Base-by-base conservation (phyloP, 2,797 vertebrate genomes). In the Labroides dimidiatus region DNA sequence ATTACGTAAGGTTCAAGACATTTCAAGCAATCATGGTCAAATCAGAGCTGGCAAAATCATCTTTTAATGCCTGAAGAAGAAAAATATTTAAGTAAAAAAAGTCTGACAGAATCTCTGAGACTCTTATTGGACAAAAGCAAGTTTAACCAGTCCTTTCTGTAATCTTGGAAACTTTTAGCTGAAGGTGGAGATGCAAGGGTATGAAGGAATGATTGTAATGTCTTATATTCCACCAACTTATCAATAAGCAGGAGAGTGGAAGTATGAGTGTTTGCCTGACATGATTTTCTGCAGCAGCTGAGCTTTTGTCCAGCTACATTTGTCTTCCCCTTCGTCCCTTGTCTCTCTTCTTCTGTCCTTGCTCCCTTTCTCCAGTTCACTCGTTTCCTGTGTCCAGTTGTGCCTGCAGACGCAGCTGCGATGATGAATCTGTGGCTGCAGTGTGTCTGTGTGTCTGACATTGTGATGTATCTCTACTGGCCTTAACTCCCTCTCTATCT, bases 361-460 rank as follows among this genome's bases (percentile, higher is more conserved):
- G 68, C 79, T 81, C 75, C 84, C 82, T 86, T 80, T 83, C 83
- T 72, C 62, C 79, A 78, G 65, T 76, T 86, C 89, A 80, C 84
- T 92, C 75, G 82, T 87, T 91, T 92, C 87, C 84, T 87, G 78
- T 85, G 88, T 89, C 91, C 91, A 87, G 82, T 90, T 85, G 86
- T 45, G 93, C 92, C 93, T 90, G 88, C 90, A 93, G 93, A 93
- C 74, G 89, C 71, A 65, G 86, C 74, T 87, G 88, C 78, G 79
- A 94, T 94, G 93, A 95, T 94, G 90, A 94, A 94, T 94, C 93
- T 94, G 83, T 94, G 93, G 92, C 92, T 91, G 90, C 92, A 89
- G 92, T 88, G 89, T 91, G 91, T 94, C 92, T 93, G 92, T 88
- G 90, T 86, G 84, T 91, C 92, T 94, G 94, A 94, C 94, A 94